phyloP scores from a whole-genome alignment of 2,888 invertebrate genomes.

The Erebia epiphron region DNA sequence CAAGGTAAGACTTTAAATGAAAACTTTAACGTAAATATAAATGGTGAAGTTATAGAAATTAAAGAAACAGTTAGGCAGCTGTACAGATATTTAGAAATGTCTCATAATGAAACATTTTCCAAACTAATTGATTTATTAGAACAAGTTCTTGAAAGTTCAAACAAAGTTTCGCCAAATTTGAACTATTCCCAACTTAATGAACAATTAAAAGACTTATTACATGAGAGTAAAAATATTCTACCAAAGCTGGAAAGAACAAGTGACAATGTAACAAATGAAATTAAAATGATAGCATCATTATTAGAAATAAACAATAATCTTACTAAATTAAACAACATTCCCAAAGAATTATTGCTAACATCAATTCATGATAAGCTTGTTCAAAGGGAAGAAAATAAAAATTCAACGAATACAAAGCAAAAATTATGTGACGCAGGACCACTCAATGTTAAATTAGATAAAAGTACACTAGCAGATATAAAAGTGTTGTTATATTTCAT shows the following conservation, averaged over 20 bases:
- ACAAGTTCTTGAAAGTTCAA: not conserved
- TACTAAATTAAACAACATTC: constrained; percentile 17
- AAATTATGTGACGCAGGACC: not conserved
- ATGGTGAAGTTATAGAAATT: constrained; percentile 14
- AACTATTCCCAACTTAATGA: constrained; percentile 7
- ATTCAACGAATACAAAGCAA: no score
- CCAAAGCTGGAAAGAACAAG: constrained; percentile 13
- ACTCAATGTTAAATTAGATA: constrained; percentile 3
- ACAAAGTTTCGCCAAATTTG: not conserved
- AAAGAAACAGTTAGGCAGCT: constrained; percentile 12
- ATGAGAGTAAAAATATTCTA: constrained; percentile 9
- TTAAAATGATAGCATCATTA: constrained; percentile 22
- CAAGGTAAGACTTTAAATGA: not conserved
- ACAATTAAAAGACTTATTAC: constrained; percentile 13
- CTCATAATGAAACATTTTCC: constrained; percentile 15
- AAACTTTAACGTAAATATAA: constrained; percentile 15
- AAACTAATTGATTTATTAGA: constrained; percentile 6
- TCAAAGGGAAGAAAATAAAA: not conserved
- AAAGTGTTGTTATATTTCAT: constrained; percentile 26
- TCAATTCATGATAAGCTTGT: not conserved
- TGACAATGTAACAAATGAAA: constrained; percentile 16
- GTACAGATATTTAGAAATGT: not conserved
- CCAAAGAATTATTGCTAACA: constrained; percentile 15
- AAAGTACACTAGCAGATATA: constrained; percentile 7
- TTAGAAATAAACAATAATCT: constrained; percentile 28